A percentile compares a stretch with the other conserved stretches of the same genome.
Evolutionary conservation across 2,113 vertebrate genomes (phyloP).

Genomic region (Ophiodon elongatus): DNA sequence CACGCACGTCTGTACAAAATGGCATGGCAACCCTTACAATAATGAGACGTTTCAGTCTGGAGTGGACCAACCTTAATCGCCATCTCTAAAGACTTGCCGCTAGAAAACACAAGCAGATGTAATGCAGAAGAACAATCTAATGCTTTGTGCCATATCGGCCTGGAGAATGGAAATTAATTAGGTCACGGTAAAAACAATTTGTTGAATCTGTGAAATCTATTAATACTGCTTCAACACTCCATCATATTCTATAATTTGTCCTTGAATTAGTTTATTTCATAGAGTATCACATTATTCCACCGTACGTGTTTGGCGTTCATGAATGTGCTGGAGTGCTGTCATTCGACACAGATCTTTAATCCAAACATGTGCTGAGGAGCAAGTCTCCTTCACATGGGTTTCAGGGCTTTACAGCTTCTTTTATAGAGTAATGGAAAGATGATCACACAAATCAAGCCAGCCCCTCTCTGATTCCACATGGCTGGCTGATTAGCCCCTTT

Average conservation of each 20-base stretch:
- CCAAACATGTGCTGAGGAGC: constrained; percentile 37
- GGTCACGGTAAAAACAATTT: background rate
- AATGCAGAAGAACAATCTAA: background rate
- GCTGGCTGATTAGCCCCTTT: constrained; percentile 71
- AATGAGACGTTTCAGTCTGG: constrained; percentile 4
- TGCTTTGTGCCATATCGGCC: background rate
- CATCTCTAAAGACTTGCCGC: background rate
- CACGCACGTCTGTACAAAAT: background rate
- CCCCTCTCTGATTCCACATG: constrained; percentile 71
- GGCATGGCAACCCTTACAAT: background rate
- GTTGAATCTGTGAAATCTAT: constrained; percentile 1
- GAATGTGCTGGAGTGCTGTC: constrained; percentile 6
- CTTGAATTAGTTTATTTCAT: background rate
- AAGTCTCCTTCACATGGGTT: constrained; percentile 33
- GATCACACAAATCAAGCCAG: constrained; percentile 65
- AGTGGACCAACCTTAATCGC: background rate
- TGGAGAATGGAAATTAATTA: background rate
- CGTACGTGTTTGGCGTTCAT: background rate
- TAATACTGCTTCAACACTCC: background rate
- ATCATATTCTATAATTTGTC: background rate
- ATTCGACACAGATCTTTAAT: constrained; percentile 40
- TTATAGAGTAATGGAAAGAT: constrained; percentile 76
- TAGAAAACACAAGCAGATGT: background rate
- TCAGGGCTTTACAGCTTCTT: constrained; percentile 60
- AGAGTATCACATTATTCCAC: background rate